These are phyloP conservation scores for Atrina japonica DNA, from an alignment of 2,888 invertebrate species.

Conservation along the genomic window DNA sequence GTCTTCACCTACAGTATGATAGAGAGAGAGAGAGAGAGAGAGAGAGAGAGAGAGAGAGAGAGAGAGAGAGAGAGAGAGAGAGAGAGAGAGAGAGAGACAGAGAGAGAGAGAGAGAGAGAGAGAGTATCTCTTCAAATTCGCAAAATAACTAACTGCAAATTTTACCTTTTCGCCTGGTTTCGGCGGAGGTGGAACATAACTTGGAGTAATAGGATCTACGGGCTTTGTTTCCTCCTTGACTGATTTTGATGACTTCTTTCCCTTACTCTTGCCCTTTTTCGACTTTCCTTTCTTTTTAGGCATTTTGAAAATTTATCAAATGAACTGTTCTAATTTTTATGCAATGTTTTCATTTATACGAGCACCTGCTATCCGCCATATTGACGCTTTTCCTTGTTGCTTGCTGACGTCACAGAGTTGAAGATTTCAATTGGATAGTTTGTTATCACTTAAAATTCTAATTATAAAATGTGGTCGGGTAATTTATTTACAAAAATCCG, in stretches of 20 bases:
- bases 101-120: conserved; percentile 9
- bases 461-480: too few species aligned
- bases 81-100: conserved; percentile 8
- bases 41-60: too few species aligned
- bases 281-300: conserved; percentile 58
- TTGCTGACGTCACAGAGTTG: conserved; percentile 48
- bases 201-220: conserved; percentile 59
- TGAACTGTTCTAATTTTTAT: not conserved
- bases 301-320: conserved; percentile 36
- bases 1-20: too few species aligned
- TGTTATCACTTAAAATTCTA: too few species aligned
- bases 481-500: too few species aligned
- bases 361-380: conserved; percentile 59
- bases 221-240: conserved; percentile 47
- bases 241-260: conserved; percentile 49
- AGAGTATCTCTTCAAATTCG: too few species aligned
- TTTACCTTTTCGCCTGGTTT: conserved; percentile 70
- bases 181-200: conserved; percentile 65
- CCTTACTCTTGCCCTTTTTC: conserved; percentile 53
- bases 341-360: conserved; percentile 14
- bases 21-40: too few species aligned
- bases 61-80: not conserved
- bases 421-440: conserved; percentile 15
- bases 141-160: conserved; percentile 2
- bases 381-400: conserved; percentile 65